Conservation (phyloP, 2,888 invertebrate genomes). For the Zygothrica quintamaculata region DNA sequence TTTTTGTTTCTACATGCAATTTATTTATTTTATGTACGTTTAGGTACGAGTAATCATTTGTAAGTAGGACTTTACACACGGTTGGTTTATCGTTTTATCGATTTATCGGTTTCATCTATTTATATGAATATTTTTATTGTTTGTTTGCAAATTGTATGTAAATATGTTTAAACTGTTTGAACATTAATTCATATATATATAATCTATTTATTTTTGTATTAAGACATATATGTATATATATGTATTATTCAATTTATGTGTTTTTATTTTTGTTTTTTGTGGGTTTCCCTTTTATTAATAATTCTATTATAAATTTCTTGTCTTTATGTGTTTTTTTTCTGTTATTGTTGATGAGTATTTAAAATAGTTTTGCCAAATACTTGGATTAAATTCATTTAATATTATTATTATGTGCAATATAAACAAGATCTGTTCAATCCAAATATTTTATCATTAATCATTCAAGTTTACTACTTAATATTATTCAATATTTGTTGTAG, state of each 20-base stretch:
- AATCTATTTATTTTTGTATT: conserved; percentile 48
- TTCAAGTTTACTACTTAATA: conserved; percentile 3
- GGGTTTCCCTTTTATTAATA: not conserved
- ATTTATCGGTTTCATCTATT: conserved; percentile 55
- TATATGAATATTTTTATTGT: conserved; percentile 65
- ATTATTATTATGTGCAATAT: conserved; percentile 50
- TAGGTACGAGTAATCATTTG: conserved; percentile 59
- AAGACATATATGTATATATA: conserved; percentile 13
- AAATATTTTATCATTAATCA: conserved; percentile 5
- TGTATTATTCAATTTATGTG: conserved; percentile 35
- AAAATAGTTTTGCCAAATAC: conserved; percentile 45
- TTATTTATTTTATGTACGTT: conserved; percentile 21
- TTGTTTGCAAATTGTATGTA: conserved; percentile 45
- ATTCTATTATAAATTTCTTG: conserved; percentile 8
- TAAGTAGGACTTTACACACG: conserved; percentile 72
- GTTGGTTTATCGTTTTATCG: conserved; percentile 15
- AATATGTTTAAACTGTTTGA: conserved; percentile 61
- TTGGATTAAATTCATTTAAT: conserved; percentile 24
- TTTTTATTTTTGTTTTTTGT: conserved; percentile 8
- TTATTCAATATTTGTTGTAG: not conserved
- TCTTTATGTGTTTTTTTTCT: conserved; percentile 53
- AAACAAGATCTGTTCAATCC: conserved; percentile 16
- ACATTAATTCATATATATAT: conserved; percentile 64
- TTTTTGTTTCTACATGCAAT: conserved; percentile 64
- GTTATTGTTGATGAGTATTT: conserved; percentile 35